Evolutionary conservation across 2,888 invertebrate genomes (phyloP).

Genomic region (Rhodophaea formosa): DNA sequence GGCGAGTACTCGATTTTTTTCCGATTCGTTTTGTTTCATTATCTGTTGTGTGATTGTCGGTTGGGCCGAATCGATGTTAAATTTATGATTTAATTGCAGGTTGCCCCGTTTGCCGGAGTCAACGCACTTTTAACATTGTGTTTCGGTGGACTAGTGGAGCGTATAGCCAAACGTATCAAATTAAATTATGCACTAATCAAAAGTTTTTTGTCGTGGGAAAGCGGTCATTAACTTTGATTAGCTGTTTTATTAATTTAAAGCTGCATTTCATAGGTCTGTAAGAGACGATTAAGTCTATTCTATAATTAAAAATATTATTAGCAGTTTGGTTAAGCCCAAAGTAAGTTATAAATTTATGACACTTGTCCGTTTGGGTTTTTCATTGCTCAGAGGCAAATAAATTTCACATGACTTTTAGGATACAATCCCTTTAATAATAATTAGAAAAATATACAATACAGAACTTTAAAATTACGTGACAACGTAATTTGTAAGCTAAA

Average conservation of each 20-base stretch:
- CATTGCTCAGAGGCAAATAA: too few species aligned
- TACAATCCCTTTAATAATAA: too few species aligned
- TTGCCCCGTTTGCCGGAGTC: constrained; percentile 48
- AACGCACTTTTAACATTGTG: constrained; percentile 39
- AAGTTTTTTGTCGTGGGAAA: not conserved
- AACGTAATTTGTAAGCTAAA: too few species aligned
- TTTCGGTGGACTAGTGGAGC: constrained; percentile 40
- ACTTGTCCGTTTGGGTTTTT: too few species aligned
- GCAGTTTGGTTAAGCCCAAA: too few species aligned
- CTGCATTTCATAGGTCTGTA: too few species aligned
- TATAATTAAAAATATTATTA: too few species aligned
- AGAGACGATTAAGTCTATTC: too few species aligned
- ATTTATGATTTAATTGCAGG: constrained; percentile 79
- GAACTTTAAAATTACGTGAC: too few species aligned
- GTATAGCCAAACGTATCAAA: constrained; percentile 44
- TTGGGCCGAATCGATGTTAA: constrained; percentile 70
- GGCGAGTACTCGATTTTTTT: constrained; percentile 47
- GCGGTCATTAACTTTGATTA: constrained; percentile 8
- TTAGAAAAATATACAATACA: too few species aligned
- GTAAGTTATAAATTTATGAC: too few species aligned
- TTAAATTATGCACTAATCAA: constrained; percentile 7
- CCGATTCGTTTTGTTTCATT: constrained; percentile 73
- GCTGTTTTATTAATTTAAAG: not conserved
- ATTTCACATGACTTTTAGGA: too few species aligned
- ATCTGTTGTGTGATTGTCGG: constrained; percentile 77